Evolutionary conservation across 2,888 invertebrate species (phyloP).

Genomic region (Alloplasta piceator): DNA sequence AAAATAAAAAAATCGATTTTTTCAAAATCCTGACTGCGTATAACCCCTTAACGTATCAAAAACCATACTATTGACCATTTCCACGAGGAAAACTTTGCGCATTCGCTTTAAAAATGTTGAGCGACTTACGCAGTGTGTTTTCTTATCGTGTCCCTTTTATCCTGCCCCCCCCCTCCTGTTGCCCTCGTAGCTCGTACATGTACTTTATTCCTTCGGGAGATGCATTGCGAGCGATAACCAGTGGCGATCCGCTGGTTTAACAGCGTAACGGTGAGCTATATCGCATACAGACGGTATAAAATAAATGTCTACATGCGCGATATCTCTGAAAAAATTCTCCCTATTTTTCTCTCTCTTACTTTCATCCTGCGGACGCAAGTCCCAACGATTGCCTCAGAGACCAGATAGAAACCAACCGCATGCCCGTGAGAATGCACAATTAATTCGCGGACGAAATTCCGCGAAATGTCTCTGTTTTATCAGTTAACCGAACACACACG

Average conservation of each 20-base stretch:
- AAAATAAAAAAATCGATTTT: too few relatives aligned
- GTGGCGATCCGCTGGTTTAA: constrained; percentile 79
- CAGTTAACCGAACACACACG: not conserved
- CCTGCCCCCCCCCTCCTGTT: too few relatives aligned
- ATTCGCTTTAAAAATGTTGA: too few relatives aligned
- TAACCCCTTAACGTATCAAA: too few relatives aligned
- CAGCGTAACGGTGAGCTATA: constrained; percentile 75
- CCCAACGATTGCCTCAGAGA: not conserved
- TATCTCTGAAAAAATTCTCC: too few relatives aligned
- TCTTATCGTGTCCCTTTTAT: not conserved
- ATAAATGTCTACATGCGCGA: not conserved
- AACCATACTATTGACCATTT: too few relatives aligned
- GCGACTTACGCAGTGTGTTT: not conserved
- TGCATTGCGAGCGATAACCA: constrained; percentile 76
- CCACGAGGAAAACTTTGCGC: too few relatives aligned
- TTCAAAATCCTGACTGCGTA: too few relatives aligned
- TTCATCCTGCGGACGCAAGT: too few relatives aligned
- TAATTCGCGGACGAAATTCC: constrained; percentile 10
- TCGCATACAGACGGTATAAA: not conserved
- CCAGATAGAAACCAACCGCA: not conserved
- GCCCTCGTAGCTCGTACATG: constrained; percentile 69
- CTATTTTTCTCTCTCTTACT: too few relatives aligned
- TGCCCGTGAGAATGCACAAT: not conserved
- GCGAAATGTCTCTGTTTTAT: not conserved
- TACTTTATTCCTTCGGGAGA: constrained; percentile 75